These are phyloP conservation scores for Callimorpha dominula DNA, from an alignment of 2,888 invertebrate genomes.

Conservation along the genomic window DNA sequence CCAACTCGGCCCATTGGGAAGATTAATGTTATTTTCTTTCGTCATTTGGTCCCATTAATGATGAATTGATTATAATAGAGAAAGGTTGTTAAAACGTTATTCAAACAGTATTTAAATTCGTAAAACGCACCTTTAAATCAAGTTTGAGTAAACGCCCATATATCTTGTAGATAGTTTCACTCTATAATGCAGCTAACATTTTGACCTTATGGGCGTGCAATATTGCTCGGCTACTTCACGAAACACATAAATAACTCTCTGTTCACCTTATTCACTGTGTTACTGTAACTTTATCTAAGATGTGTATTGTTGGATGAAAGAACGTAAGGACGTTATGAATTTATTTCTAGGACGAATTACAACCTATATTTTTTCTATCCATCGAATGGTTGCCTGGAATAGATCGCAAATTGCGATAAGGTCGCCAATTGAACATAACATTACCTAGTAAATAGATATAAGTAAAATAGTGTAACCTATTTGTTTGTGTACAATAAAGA, in stretches of 20 bases:
- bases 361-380: too few species aligned
- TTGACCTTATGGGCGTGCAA: constrained; percentile 23
- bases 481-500: too few species aligned
- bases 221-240: constrained; percentile 9
- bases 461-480: too few species aligned
- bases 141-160: neutral
- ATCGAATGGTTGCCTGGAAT: too few species aligned
- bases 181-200: constrained; percentile 5
- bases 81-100: neutral
- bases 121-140: neutral
- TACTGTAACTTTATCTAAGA: neutral
- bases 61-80: too few species aligned
- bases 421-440: too few species aligned
- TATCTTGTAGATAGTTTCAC: constrained; percentile 32
- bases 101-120: neutral
- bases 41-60: too few species aligned
- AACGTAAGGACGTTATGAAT: neutral
- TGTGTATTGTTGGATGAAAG: neutral
- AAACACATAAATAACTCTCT: constrained; percentile 1
- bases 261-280: neutral
- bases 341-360: neutral
- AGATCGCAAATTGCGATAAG: too few species aligned
- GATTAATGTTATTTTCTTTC: too few species aligned
- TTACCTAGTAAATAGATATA: too few species aligned
- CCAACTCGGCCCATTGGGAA: too few species aligned